These are phyloP conservation scores for Decapterus maruadsi DNA, from an alignment of 2,797 vertebrate genomes.

Conservation along the genomic window DNA sequence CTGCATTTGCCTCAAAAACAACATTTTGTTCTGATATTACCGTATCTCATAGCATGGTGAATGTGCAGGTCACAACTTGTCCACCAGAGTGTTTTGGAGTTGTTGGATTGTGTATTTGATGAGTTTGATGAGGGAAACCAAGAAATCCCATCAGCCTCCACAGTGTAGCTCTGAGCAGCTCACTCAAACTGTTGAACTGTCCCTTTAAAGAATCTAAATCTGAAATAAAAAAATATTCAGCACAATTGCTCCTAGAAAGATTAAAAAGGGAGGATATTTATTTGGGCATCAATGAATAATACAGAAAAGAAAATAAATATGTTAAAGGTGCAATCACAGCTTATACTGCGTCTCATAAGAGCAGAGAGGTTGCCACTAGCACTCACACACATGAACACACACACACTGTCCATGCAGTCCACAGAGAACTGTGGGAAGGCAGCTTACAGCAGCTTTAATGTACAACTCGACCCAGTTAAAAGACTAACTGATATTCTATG, in stretches of 20 bases:
- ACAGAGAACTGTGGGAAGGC: background rate
- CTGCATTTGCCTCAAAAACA: too few species aligned
- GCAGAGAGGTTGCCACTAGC: background rate
- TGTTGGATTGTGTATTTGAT: too few species aligned
- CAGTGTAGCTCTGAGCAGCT: too few species aligned
- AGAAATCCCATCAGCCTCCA: too few species aligned
- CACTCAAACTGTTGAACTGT: too few species aligned
- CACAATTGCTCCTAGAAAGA: background rate
- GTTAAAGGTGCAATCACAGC: constrained; percentile 7
- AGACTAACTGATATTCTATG: constrained; percentile 74
- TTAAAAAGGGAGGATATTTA: background rate
- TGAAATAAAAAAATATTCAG: background rate
- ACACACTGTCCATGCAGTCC: background rate
- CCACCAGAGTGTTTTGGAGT: too few species aligned
- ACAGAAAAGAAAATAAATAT: constrained; percentile 19
- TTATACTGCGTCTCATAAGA: constrained; percentile 23
- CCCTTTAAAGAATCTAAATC: too few species aligned
- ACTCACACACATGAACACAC: background rate
- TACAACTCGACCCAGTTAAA: constrained; percentile 75
- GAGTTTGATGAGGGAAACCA: too few species aligned
- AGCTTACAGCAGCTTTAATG: constrained; percentile 49
- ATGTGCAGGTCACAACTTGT: too few species aligned
- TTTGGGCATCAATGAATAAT: constrained; percentile 32
- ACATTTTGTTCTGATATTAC: too few species aligned
- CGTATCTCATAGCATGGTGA: too few species aligned